Evolutionary conservation across 2,113 vertebrate species (phyloP).

Genomic region (Macquaria australasica): DNA sequence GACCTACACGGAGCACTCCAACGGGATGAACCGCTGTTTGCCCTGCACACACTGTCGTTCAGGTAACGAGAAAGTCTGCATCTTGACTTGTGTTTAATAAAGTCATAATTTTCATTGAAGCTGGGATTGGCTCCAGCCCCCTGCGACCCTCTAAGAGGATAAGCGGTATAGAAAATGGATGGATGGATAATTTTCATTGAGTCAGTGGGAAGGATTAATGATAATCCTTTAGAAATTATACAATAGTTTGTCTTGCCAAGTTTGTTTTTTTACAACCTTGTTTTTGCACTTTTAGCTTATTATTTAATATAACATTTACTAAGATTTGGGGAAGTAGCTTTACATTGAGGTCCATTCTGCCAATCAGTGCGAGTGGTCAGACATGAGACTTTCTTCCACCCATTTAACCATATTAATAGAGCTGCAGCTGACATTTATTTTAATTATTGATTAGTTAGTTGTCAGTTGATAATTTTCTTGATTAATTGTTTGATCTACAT

Average conservation of each 20-base stretch:
- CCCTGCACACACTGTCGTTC: constrained; percentile 83
- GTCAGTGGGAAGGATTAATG: neutral
- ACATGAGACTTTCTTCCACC: neutral
- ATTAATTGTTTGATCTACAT: neutral
- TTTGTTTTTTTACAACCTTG: neutral
- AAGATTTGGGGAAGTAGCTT: neutral
- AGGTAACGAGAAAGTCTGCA: constrained; percentile 65
- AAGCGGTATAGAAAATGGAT: too few relatives aligned
- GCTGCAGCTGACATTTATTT: neutral
- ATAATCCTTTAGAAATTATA: neutral
- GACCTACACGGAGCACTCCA: constrained; percentile 85
- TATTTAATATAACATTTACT: neutral
- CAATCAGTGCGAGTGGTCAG: neutral
- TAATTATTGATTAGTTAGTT: neutral
- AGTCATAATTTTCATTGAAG: neutral
- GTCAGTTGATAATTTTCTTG: neutral
- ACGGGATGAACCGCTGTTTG: constrained; percentile 85
- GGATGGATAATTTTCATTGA: too few relatives aligned
- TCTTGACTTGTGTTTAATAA: neutral
- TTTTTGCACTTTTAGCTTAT: neutral
- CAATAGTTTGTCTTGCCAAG: neutral
- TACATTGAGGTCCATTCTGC: neutral
- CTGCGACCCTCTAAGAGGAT: too few relatives aligned
- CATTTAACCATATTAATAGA: neutral
- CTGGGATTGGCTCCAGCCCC: too few relatives aligned